A percentile compares a stretch with the other conserved stretches of the same genome.
These are phyloP conservation scores for Phallusia fumigata DNA, from an alignment of 23 tunicate genomes.

Conservation along the genomic window DNA sequence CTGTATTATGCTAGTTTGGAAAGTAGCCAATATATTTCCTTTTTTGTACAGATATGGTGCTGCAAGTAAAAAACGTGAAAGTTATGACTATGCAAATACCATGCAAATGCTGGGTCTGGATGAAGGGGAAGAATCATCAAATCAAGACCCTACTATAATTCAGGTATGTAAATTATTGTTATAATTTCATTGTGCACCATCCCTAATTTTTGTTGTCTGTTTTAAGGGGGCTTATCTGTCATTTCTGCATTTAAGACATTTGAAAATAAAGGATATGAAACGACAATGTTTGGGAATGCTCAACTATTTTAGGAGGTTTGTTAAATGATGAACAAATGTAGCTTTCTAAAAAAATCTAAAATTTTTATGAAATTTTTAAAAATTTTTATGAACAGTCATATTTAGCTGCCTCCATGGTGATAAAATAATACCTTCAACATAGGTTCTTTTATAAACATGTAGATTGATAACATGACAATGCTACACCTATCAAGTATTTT, in stretches of 20 bases:
- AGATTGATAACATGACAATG: too few species aligned
- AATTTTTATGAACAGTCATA: too few species aligned
- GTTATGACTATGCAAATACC: slow-evolving; percentile 88
- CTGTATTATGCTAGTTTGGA: too few species aligned
- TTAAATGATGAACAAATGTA: neutral
- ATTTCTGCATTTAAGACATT: slow-evolving; percentile 74
- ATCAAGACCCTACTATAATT: slow-evolving; percentile 74
- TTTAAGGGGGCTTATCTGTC: slow-evolving; percentile 89
- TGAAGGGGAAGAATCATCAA: slow-evolving; percentile 86
- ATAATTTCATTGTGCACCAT: neutral
- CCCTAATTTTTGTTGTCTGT: neutral
- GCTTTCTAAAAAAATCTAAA: neutral
- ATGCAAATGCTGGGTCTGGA: slow-evolving; percentile 94
- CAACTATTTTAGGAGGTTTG: slow-evolving; percentile 79
- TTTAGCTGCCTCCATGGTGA: too few species aligned
- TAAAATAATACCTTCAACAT: too few species aligned
- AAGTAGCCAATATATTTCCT: too few species aligned
- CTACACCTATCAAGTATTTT: too few species aligned
- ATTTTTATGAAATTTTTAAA: too few species aligned
- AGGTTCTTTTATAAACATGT: too few species aligned
- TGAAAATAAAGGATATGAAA: slow-evolving; percentile 77
- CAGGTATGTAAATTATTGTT: slow-evolving; percentile 29
- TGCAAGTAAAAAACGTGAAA: slow-evolving; percentile 37
- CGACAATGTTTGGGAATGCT: slow-evolving; percentile 70
- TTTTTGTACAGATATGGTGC: slow-evolving; percentile 24